phyloP scores from a whole-genome alignment of 2,113 vertebrate genomes.

The Myrmecobius fasciatus region DNA sequence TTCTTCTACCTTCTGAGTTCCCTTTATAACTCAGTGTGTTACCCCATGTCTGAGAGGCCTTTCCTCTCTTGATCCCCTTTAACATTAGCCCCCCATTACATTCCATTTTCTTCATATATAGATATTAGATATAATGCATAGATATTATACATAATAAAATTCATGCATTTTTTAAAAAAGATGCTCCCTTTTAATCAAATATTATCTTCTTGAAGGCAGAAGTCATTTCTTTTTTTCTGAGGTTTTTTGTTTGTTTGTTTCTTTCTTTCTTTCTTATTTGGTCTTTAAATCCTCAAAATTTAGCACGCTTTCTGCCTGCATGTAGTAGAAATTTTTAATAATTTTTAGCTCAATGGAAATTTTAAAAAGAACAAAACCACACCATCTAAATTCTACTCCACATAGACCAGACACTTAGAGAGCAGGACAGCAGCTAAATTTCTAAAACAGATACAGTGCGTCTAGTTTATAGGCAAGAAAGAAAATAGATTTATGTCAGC shows the following conservation, averaged over 20 bases:
- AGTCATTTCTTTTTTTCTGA: neutral
- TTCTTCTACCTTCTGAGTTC: neutral
- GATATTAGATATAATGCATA: neutral
- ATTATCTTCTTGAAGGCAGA: neutral
- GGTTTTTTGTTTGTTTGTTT: neutral
- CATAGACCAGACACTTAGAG: constrained; percentile 67
- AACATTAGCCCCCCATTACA: neutral
- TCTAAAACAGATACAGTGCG: constrained; percentile 60
- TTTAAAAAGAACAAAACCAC: neutral
- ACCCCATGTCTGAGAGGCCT: neutral
- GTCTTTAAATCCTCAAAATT: neutral
- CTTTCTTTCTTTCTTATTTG: neutral
- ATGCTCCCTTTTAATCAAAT: neutral
- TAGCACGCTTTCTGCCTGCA: neutral
- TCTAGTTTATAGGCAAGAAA: constrained; percentile 68
- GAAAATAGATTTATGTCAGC: constrained; percentile 71
- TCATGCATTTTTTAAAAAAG: neutral
- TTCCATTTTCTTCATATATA: neutral
- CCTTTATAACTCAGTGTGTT: neutral
- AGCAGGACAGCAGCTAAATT: constrained; percentile 36
- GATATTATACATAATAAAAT: neutral
- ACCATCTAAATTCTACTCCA: constrained; percentile 49
- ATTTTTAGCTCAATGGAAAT: neutral
- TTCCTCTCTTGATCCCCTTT: neutral
- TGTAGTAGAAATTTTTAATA: neutral